A percentile compares a stretch with the other conserved stretches of the same genome.
phyloP scores from a whole-genome alignment of 2,113 vertebrate genomes.

The Clupea harengus region DNA sequence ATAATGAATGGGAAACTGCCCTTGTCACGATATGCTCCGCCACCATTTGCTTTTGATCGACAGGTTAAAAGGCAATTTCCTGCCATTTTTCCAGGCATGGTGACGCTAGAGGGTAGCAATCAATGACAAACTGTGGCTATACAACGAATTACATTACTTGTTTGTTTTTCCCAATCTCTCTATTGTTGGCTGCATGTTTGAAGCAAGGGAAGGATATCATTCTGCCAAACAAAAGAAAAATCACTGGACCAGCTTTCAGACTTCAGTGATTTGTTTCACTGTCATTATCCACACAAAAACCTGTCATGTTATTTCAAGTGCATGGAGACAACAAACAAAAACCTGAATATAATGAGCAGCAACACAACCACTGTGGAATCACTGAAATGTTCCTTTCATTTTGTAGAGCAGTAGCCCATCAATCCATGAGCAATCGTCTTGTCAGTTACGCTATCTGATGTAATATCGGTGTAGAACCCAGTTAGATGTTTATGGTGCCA shows the following conservation, averaged over 20 bases:
- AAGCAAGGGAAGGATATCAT: neutral
- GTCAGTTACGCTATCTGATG: neutral
- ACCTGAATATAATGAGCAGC: neutral
- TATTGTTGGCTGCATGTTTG: neutral
- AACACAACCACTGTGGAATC: neutral
- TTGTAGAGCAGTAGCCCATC: neutral
- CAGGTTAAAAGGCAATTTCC: slow-evolving; percentile 70
- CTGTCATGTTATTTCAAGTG: neutral
- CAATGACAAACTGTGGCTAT: slow-evolving; percentile 50
- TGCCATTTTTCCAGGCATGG: slow-evolving; percentile 43
- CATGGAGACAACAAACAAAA: neutral
- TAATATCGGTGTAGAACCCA: too few relatives aligned
- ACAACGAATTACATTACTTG: neutral
- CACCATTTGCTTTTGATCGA: slow-evolving; percentile 41
- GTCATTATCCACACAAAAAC: neutral
- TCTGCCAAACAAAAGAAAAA: neutral
- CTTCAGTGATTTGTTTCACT: neutral
- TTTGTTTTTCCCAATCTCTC: slow-evolving; percentile 16
- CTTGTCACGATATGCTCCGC: slow-evolving; percentile 26
- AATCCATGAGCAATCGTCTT: neutral
- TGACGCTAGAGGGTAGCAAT: slow-evolving; percentile 48
- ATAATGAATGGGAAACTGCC: slow-evolving; percentile 63
- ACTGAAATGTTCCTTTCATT: neutral
- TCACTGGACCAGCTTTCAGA: neutral
- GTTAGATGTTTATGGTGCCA: neutral